Evolutionary conservation across 2,113 vertebrate genomes (phyloP).

Genomic region (Proteles cristata): DNA sequence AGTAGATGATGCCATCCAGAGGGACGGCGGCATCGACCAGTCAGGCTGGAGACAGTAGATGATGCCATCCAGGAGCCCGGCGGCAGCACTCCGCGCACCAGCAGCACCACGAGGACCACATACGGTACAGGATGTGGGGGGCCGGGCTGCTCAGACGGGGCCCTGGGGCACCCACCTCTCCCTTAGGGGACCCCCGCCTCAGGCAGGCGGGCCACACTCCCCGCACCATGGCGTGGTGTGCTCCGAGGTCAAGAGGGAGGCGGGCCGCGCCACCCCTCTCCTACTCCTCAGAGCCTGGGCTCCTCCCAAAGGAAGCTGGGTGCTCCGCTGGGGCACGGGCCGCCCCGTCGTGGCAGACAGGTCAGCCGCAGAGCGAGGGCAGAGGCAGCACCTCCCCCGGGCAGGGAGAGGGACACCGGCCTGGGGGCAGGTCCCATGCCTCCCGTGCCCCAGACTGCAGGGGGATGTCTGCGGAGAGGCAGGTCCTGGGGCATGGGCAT

Average conservation of each 20-base stretch:
- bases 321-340: background rate
- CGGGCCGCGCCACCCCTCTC: background rate
- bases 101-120: conserved; percentile 93
- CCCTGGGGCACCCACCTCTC: background rate
- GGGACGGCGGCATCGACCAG: conserved; percentile 96
- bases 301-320: background rate
- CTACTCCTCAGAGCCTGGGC: background rate
- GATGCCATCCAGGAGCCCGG: conserved; percentile 94
- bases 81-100: conserved; percentile 93
- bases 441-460: background rate
- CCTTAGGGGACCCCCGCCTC: background rate
- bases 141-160: background rate
- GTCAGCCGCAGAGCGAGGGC: background rate
- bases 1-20: too few relatives aligned
- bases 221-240: background rate
- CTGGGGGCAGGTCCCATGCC: background rate
- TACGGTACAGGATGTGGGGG: conserved; percentile 95
- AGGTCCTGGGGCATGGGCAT: too few relatives aligned
- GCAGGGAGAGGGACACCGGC: background rate
- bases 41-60: conserved; percentile 97
- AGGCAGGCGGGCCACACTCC: background rate
- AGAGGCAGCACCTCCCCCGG: too few relatives aligned
- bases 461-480: background rate
- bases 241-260: background rate
- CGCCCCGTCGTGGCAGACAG: background rate